A percentile compares a stretch with the other conserved stretches of the same genome.
These are phyloP conservation scores for Papilio protenor DNA, from an alignment of 2,888 invertebrate species.

Conservation along the genomic window DNA sequence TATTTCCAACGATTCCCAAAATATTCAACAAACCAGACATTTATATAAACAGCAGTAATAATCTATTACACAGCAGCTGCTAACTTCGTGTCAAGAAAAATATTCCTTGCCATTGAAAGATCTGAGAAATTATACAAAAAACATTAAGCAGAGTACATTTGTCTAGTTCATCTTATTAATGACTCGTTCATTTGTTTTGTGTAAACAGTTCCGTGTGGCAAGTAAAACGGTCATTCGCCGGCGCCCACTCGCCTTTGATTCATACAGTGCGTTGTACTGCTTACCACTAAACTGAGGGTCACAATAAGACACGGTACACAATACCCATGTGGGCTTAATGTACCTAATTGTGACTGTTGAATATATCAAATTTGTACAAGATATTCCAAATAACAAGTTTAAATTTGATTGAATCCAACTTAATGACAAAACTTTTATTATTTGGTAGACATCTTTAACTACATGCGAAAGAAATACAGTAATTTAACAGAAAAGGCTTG, in stretches of 20 bases:
- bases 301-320: background rate
- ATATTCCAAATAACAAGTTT: too few relatives aligned
- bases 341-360: background rate
- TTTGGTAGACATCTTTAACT: background rate
- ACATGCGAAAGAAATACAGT: background rate
- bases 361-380: too few relatives aligned
- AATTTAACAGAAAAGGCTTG: background rate
- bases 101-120: background rate
- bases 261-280: slow-evolving; percentile 50
- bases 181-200: background rate
- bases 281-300: slow-evolving; percentile 16
- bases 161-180: background rate
- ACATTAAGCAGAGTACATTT: background rate
- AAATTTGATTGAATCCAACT: background rate
- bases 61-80: background rate
- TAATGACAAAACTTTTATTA: too few relatives aligned
- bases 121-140: background rate
- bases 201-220: slow-evolving; percentile 42
- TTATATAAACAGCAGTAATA: background rate
- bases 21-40: background rate
- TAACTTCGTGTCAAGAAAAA: background rate
- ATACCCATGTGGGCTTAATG: slow-evolving; percentile 10
- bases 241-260: slow-evolving; percentile 54
- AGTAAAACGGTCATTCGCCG: slow-evolving; percentile 53
- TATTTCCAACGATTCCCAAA: background rate